phyloP scores from a whole-genome alignment of 2,113 vertebrate genomes.

The Eclectus roratus region DNA sequence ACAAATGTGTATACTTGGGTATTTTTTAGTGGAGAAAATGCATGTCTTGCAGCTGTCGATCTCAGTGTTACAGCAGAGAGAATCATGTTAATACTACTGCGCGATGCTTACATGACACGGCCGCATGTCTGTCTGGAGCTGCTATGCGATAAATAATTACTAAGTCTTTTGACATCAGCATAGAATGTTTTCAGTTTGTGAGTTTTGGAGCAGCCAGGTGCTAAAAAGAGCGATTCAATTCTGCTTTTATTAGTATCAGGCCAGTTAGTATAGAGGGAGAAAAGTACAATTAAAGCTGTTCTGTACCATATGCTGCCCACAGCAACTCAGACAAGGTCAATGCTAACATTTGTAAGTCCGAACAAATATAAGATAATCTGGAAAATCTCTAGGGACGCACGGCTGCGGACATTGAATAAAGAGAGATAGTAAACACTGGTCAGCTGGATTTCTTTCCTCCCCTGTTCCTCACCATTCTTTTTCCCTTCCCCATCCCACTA shows the following conservation, averaged over 20 bases:
- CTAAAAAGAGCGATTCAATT: not conserved
- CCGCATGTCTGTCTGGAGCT: not conserved
- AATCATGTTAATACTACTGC: not conserved
- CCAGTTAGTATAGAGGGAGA: slow-evolving; percentile 74
- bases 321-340: slow-evolving; percentile 73
- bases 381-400: slow-evolving; percentile 66
- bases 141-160: not conserved
- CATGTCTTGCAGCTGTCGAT: not conserved
- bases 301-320: slow-evolving; percentile 81
- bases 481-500: not conserved
- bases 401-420: slow-evolving; percentile 27
- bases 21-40: not conserved
- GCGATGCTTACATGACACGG: not conserved
- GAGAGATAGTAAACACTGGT: slow-evolving; percentile 32
- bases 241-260: slow-evolving; percentile 62
- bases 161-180: not conserved
- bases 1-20: not conserved
- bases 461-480: not conserved
- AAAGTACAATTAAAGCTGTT: slow-evolving; percentile 84
- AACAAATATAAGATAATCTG: slow-evolving; percentile 78
- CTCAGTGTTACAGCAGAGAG: not conserved
- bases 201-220: slow-evolving; percentile 11
- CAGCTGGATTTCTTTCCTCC: not conserved
- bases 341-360: slow-evolving; percentile 65
- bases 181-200: not conserved